Base-by-base conservation (phyloP, 2,888 invertebrate species). In the Drosophila cognata region DNA sequence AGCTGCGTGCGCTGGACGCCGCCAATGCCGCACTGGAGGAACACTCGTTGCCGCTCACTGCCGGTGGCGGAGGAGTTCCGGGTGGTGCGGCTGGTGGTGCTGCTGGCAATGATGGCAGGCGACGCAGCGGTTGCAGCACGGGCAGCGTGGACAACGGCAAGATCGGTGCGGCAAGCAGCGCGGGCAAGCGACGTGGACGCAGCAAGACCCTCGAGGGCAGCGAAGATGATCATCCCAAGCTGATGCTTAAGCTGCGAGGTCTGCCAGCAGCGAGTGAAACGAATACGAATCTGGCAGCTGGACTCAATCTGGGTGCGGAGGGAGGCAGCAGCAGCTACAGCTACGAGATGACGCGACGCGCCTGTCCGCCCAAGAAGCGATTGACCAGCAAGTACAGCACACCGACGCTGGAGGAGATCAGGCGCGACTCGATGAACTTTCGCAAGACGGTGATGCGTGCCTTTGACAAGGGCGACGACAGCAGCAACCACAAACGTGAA, bases 391-490 rank as follows among this genome's bases (percentile, higher is more conserved):
- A 92, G 58, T 92, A 91, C 61, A 95, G 94, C 21, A 95, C 95
- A 74, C 96, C 96, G 0, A 96, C 96, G 74, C 95, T 97, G 77
- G 97, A 97, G 92, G 97, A 97, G 89, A 93, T 97, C 57, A 96
- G 96, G 75, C 95, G 97, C 3, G 97, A 97, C 88, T 97, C 96
- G 84, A 97, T 98, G 97, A 97, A 97, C 91, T 98, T 95, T 92
- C 94, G 98, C 21, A 95, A 96, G 76, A 95, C 95, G 94, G 96
- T 98, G 4, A 97, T 97, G 96, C 97, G 97, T 6, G 96, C 96
- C 89, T 97, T 97, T 89, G 96, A 96, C 71, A 96, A 95, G 82
- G 96, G 96, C 81, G 94, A 94, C 92, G 90, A 93, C 89, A 87
- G 93, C 63, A 77, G 64, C 61, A 73, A 63, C 61, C 71, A 63